phyloP scores from a whole-genome alignment of 2,888 invertebrate species.

The Drosophila pegasa region DNA sequence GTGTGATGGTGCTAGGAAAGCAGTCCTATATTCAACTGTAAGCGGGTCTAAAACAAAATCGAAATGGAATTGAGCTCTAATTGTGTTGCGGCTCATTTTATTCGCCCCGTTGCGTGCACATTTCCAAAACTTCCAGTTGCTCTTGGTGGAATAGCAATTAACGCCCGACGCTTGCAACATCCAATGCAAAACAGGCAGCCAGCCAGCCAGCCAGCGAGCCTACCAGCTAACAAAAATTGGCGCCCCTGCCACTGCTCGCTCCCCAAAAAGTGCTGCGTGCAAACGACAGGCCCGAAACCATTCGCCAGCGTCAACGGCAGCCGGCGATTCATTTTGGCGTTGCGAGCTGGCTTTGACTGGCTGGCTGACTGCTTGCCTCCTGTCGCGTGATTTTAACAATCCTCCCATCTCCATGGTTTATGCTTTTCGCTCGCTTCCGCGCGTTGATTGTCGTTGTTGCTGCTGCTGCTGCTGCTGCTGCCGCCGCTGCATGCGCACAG shows the following conservation, averaged over 20 bases:
- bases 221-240: constrained; percentile 43
- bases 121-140: constrained; percentile 37
- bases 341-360: constrained; percentile 64
- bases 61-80: not conserved
- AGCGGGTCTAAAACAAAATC: not conserved
- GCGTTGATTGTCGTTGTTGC: constrained; percentile 73
- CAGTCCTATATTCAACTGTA: not conserved
- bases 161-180: constrained; percentile 41
- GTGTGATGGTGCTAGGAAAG: not conserved
- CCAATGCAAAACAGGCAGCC: constrained; percentile 21
- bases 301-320: constrained; percentile 53
- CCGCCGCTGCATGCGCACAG: constrained; percentile 32
- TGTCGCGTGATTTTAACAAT: constrained; percentile 78
- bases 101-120: constrained; percentile 18
- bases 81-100: constrained; percentile 6
- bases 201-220: constrained; percentile 15
- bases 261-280: constrained; percentile 52
- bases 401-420: constrained; percentile 74
- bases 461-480: constrained; percentile 52
- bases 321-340: constrained; percentile 66
- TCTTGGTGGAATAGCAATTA: constrained; percentile 47
- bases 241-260: constrained; percentile 5
- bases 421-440: constrained; percentile 77
- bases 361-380: constrained; percentile 54
- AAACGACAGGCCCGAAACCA: constrained; percentile 48